A percentile compares a stretch with the other conserved stretches of the same genome.
Conservation (phyloP, 1,140 invertebrate species). For the Cyclina sinensis region DNA sequence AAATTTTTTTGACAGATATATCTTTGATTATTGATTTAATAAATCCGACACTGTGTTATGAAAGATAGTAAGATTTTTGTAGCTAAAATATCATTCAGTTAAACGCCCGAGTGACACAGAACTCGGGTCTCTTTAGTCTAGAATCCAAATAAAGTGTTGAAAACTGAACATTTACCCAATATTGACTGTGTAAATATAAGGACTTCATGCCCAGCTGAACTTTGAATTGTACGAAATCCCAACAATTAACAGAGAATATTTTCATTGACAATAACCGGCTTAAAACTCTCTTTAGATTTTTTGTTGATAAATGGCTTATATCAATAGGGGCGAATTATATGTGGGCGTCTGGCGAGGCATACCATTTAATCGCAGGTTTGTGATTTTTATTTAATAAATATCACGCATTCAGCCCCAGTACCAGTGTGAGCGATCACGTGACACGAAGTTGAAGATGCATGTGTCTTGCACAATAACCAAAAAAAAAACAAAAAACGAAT, state of each 20-base stretch:
- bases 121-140: not conserved
- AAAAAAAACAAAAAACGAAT: too few relatives aligned
- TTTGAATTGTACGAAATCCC: not conserved
- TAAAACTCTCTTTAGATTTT: not conserved
- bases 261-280: not conserved
- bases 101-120: not conserved
- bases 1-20: not conserved
- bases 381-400: too few relatives aligned
- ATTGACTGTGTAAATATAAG: slow-evolving; percentile 10
- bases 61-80: not conserved
- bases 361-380: not conserved
- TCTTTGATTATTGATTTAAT: slow-evolving; percentile 16
- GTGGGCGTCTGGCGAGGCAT: not conserved
- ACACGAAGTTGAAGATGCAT: too few relatives aligned
- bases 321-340: not conserved
- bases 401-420: too few relatives aligned
- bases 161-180: slow-evolving; percentile 28
- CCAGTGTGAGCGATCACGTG: too few relatives aligned
- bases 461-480: too few relatives aligned
- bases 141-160: slow-evolving; percentile 9
- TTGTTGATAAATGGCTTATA: slow-evolving; percentile 1
- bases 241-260: slow-evolving; percentile 6
- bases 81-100: not conserved
- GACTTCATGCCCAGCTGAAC: not conserved
- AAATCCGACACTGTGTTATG: not conserved